Base-by-base conservation (phyloP, 1,140 invertebrate species). In the Calliphora vicina region DNA sequence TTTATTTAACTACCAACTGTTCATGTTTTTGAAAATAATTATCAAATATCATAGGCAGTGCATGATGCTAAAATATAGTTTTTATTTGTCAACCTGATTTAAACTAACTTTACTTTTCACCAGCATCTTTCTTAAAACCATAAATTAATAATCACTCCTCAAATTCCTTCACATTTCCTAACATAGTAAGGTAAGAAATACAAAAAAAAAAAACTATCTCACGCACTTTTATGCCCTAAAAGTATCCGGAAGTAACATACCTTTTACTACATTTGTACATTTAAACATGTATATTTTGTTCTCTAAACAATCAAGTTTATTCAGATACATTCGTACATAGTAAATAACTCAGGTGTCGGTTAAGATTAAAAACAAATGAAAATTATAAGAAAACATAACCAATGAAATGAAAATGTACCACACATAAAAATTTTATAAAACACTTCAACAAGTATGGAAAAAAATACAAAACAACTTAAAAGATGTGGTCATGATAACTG, bases 211-310 rank as follows among this genome's bases (percentile, higher is more conserved):
- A 67, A 25, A 67, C n/a, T 50, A 50, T 67, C 61, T 67, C 61
- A 67, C 61, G 61, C 61, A 67, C 61, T 67, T 67, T 57, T 23
- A 67, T 67, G 61, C 61, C 61, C 61, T 67, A 10, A 25, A 67
- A 23, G 61, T 67, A 67, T 67, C 61, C 61, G 61, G 61, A 67
- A 67, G 61, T 67, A 67, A 67, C n/a, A 67, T 67, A 67, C 61
- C 61, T 67, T 67, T 67, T 20, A 67, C 61, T 23, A 67, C 61
- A 23, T 67, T 25, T 23, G 61, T 67, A 23, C 61, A 50, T 57
- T 57, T 57, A 57, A 23, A 25, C 61, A 67, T 67, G 61, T 67
- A n/a, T 57, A 17, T 57, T 17, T 67, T 20, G 61, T 67, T 67
- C 61, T 67, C n/a, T 23, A 67, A 67, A 67, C 61, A 67, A 67